Evolutionary conservation across 2,888 invertebrate genomes (phyloP).

Genomic region (Pyrgus malvae): DNA sequence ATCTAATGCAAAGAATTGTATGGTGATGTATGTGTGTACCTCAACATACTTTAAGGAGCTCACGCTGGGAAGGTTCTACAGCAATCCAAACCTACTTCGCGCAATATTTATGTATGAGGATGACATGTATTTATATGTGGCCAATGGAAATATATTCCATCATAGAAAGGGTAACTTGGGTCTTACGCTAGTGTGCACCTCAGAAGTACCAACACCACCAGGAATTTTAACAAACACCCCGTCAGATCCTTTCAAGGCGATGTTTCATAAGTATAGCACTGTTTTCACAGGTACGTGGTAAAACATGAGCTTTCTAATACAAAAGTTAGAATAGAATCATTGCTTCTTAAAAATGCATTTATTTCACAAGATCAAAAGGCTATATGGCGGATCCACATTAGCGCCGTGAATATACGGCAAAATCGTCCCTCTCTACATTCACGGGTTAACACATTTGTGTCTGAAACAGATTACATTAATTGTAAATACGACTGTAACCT

Average conservation of each 20-base stretch:
- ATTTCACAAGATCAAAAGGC: too few relatives aligned
- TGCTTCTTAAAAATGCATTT: too few relatives aligned
- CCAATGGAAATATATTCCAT: conserved; percentile 7
- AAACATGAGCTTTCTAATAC: too few relatives aligned
- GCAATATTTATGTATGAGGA: conserved; percentile 30
- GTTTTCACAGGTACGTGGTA: conserved; percentile 43
- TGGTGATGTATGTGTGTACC: conserved; percentile 13
- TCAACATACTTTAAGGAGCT: neutral
- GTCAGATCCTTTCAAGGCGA: conserved; percentile 5
- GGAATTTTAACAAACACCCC: conserved; percentile 10
- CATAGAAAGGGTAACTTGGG: conserved; percentile 1
- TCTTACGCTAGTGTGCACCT: neutral
- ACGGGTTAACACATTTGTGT: too few relatives aligned
- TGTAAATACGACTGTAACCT: too few relatives aligned
- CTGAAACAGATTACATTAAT: too few relatives aligned
- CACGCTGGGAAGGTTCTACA: conserved; percentile 7
- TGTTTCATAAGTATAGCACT: conserved; percentile 43
- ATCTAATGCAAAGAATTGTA: conserved; percentile 18
- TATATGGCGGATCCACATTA: too few relatives aligned
- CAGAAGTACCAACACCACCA: conserved; percentile 10
- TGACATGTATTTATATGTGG: neutral
- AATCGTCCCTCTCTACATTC: too few relatives aligned
- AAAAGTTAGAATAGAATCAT: too few relatives aligned
- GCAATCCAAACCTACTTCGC: neutral
- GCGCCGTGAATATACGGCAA: too few relatives aligned